Evolutionary conservation across 1,140 invertebrate genomes (phyloP).

Genomic region (Andricus grossulariae): DNA sequence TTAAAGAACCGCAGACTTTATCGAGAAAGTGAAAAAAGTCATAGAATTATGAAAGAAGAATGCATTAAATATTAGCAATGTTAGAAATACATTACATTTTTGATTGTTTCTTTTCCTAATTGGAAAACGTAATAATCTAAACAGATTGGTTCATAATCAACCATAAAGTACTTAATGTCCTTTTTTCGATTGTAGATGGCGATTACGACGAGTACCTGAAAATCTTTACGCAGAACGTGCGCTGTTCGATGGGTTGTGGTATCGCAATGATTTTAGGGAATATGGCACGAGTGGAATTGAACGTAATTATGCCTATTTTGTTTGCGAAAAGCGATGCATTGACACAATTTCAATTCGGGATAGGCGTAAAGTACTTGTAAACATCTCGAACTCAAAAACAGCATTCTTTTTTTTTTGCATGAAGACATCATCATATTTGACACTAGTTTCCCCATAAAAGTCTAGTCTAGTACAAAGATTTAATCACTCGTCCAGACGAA

Average conservation of each 20-base stretch:
- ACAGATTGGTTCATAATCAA: no score
- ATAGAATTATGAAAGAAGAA: no score
- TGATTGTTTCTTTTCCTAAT: no score
- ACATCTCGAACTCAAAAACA: background rate
- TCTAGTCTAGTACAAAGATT: constrained; percentile 13
- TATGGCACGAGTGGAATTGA: constrained; percentile 89
- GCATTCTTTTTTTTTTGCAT: constrained; percentile 40
- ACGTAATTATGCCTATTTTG: constrained; percentile 72
- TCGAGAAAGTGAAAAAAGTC: no score
- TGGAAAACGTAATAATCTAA: no score
- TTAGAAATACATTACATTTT: no score
- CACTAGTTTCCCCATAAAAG: background rate
- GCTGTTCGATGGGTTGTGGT: constrained; percentile 84
- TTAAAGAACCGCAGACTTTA: no score
- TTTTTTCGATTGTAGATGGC: constrained; percentile 63
- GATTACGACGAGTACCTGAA: constrained; percentile 68
- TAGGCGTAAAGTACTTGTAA: constrained; percentile 72
- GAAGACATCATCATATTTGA: constrained; percentile 1
- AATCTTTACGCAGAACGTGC: constrained; percentile 73
- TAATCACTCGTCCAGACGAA: background rate
- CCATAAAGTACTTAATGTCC: background rate
- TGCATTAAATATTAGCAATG: no score
- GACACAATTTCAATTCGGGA: constrained; percentile 71
- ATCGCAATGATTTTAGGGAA: constrained; percentile 86
- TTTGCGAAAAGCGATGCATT: constrained; percentile 64